Conservation (phyloP, 2,888 invertebrate species). For the Habroteleia sp. region DNA sequence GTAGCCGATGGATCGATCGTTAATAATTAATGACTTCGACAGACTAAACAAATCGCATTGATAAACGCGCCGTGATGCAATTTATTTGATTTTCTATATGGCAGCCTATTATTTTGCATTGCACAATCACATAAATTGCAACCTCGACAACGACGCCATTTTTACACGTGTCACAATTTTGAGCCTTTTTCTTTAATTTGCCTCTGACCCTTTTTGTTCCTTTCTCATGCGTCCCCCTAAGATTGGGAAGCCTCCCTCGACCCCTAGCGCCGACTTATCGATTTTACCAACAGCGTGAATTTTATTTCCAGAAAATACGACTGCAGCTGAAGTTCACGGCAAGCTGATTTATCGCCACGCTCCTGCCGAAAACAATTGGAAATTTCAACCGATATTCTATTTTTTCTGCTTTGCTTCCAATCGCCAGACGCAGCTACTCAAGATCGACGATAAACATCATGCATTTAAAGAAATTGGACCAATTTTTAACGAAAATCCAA, state of each 20-base stretch:
- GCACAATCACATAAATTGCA: slow-evolving; percentile 26
- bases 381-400: slow-evolving; percentile 23
- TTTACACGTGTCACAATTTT: slow-evolving; percentile 16
- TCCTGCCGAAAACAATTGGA: slow-evolving; percentile 41
- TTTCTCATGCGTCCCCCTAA: slow-evolving; percentile 34
- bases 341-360: slow-evolving; percentile 53
- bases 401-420: slow-evolving; percentile 7
- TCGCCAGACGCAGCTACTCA: no score
- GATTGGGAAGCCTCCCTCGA: slow-evolving; percentile 51
- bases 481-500: no score
- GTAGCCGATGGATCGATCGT: slow-evolving; percentile 37
- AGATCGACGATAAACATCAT: no score
- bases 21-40: slow-evolving; percentile 31
- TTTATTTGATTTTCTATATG: slow-evolving; percentile 24
- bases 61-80: slow-evolving; percentile 46
- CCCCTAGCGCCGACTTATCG: slow-evolving; percentile 54
- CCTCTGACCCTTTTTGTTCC: slow-evolving; percentile 8
- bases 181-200: slow-evolving; percentile 1
- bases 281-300: slow-evolving; percentile 53
- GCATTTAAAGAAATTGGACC: no score
- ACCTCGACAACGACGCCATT: slow-evolving; percentile 6
- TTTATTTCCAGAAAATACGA: slow-evolving; percentile 56
- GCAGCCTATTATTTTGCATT: slow-evolving; percentile 12
- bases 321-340: slow-evolving; percentile 59
- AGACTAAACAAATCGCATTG: slow-evolving; percentile 60